Conservation (phyloP, 1,140 invertebrate species). For the Eueides isabella region DNA sequence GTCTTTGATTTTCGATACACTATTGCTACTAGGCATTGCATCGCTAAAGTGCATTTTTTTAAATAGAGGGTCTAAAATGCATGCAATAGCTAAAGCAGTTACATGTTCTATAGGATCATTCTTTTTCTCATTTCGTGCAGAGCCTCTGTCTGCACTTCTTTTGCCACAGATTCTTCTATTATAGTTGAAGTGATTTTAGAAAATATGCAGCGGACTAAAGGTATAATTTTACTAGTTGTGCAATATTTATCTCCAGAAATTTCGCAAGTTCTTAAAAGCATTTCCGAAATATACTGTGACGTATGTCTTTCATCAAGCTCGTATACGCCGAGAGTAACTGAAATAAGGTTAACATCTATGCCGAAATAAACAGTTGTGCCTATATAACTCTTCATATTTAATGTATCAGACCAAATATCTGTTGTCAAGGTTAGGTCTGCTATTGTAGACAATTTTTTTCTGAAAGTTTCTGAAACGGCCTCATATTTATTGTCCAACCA, state of each 20-base stretch:
- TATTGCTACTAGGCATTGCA: constrained; percentile 40
- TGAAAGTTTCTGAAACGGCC: too few relatives aligned
- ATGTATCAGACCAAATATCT: constrained; percentile 36
- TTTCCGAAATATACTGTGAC: constrained; percentile 53
- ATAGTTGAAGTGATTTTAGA: constrained; percentile 48
- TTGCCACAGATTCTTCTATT: constrained; percentile 22
- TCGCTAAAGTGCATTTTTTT: constrained; percentile 48
- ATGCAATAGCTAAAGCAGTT: constrained; percentile 33
- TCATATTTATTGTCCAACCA: too few relatives aligned
- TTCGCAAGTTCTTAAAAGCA: constrained; percentile 51
- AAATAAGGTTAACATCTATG: constrained; percentile 39
- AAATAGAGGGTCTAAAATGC: constrained; percentile 41
- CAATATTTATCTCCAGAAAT: constrained; percentile 67
- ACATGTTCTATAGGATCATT: constrained; percentile 28
- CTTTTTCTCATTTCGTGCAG: constrained; percentile 23
- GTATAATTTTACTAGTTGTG: constrained; percentile 71
- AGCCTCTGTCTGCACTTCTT: constrained; percentile 20
- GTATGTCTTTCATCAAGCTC: constrained; percentile 52
- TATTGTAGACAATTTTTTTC: too few relatives aligned
- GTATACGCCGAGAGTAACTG: constrained; percentile 52
- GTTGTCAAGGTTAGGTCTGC: not conserved
- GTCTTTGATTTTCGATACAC: not conserved
- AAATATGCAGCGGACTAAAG: constrained; percentile 61
- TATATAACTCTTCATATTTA: constrained; percentile 53
- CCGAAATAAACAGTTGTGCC: constrained; percentile 51